Conservation (phyloP, 2,888 invertebrate genomes). For the Eurytoma adleriae region DNA sequence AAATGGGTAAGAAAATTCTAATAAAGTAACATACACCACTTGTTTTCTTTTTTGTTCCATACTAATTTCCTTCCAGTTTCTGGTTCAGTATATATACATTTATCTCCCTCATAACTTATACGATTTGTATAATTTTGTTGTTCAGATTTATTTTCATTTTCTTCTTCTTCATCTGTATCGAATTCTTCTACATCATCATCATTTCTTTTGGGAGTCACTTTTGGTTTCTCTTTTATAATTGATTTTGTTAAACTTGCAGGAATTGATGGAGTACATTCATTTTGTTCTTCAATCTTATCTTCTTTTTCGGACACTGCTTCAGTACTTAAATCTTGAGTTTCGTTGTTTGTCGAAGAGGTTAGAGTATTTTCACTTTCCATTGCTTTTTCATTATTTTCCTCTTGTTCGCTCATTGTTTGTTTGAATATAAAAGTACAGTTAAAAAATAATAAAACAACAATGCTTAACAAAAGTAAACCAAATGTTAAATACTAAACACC, state of each 20-base stretch:
- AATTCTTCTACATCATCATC: slow-evolving; percentile 63
- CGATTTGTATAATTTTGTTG: slow-evolving; percentile 76
- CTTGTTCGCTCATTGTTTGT: slow-evolving; percentile 46
- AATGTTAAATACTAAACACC: background rate
- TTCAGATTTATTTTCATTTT: slow-evolving; percentile 38
- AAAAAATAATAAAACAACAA: slow-evolving; percentile 30
- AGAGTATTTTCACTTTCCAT: background rate
- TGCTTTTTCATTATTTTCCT: slow-evolving; percentile 3
- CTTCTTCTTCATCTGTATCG: slow-evolving; percentile 64
- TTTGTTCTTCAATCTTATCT: background rate
- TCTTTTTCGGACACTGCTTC: slow-evolving; percentile 4
- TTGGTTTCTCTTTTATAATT: slow-evolving; percentile 44
- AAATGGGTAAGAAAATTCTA: background rate
- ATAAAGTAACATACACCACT: slow-evolving; percentile 66
- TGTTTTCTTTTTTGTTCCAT: slow-evolving; percentile 78
- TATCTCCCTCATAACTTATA: slow-evolving; percentile 83
- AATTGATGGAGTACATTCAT: background rate
- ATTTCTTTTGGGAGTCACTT: slow-evolving; percentile 35
- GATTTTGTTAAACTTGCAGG: background rate
- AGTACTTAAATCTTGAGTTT: background rate
- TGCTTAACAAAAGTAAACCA: background rate
- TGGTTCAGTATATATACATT: slow-evolving; percentile 87
- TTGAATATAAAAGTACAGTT: slow-evolving; percentile 1
- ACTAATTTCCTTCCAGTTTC: slow-evolving; percentile 82
- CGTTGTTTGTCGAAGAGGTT: background rate